Evolutionary conservation across 2,797 vertebrate species (phyloP), one percentile per base, ranked within the genome.

Genomic region (Oophaga sylvatica): DNA sequence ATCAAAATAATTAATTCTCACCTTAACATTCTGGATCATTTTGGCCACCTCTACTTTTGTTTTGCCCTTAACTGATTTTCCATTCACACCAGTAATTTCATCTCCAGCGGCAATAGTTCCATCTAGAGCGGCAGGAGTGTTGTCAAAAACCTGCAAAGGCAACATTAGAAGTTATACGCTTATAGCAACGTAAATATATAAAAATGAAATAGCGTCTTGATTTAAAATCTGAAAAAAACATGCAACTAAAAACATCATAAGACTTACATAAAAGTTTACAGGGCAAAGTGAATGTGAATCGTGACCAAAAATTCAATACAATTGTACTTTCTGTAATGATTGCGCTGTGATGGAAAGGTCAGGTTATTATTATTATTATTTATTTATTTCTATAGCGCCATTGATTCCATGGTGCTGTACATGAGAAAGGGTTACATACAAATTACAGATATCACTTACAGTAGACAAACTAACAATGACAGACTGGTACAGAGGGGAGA

Each of bases 11-110:
- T 16, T 8, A 84, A 53, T 53, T 90, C 92, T 94, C 87, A 99
- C 98, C 98, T 99, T 97, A 87, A 99, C 98, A 91, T 96, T 95
- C 94, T 99, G 98, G 91, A 99, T 99, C 98, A 99, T 99, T 95
- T 98, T 99, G 41, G 98, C 98, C 93, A 99, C 98, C 90, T 99
- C 97, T 92, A 99, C 97, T 91, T 99, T 99, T 26, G 98, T 99
- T 89, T 97, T 99, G 6, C 98, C 98, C 92, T 99, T 99, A 90
- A 99, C 97, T 0, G 98, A 95, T 91, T 96, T 98, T 48, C 97
- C 97, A 0, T 98, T 99, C 84, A 99, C 98, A 0, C 98, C 98
- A 0, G 97, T 99, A 93, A 99, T 97, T 94, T 99, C 98, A 91
- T 99, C 98, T 0, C 98, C 98, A 0, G 98, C 98, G 0, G 98